Evolutionary conservation across 2,888 invertebrate genomes (phyloP).

Genomic region (Acanthococcus lagerstroemiae): DNA sequence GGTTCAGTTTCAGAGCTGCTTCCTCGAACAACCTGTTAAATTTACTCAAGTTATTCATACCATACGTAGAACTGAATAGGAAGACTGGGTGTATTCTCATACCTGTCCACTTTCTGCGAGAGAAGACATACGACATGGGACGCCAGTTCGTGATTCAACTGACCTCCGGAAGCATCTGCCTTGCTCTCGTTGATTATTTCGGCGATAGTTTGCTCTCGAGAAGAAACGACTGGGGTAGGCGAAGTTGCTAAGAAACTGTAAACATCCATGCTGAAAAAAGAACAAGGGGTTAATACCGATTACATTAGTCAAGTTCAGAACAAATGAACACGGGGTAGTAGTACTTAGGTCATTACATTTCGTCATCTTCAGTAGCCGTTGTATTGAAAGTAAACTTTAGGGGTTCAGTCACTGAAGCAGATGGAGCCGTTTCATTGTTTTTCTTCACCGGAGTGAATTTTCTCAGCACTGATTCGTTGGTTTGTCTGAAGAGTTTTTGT

Average conservation of each 20-base stretch:
- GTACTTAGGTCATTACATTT: too few species aligned
- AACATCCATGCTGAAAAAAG: slow-evolving; percentile 60
- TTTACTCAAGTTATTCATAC: too few species aligned
- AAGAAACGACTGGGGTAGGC: slow-evolving; percentile 40
- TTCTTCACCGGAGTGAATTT: slow-evolving; percentile 17
- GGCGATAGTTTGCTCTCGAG: slow-evolving; percentile 49
- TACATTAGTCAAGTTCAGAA: too few species aligned
- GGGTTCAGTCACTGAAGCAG: slow-evolving; percentile 49
- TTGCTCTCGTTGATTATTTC: slow-evolving; percentile 54
- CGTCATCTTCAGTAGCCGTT: slow-evolving; percentile 42
- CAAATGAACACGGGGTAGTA: too few species aligned
- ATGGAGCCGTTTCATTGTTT: slow-evolving; percentile 39
- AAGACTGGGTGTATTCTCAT: too few species aligned
- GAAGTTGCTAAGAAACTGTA: slow-evolving; percentile 66
- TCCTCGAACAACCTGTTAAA: slow-evolving; percentile 65
- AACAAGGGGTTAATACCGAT: too few species aligned
- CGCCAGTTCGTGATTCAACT: slow-evolving; percentile 39
- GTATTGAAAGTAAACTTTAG: slow-evolving; percentile 52
- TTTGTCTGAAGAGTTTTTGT: slow-evolving; percentile 77
- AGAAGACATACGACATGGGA: slow-evolving; percentile 78
- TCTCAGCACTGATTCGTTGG: slow-evolving; percentile 44
- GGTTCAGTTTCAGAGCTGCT: slow-evolving; percentile 74
- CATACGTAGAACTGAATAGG: too few species aligned
- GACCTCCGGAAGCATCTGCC: slow-evolving; percentile 47
- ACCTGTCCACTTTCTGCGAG: slow-evolving; percentile 76